A percentile compares a stretch with the other conserved stretches of the same genome.
Evolutionary conservation across 2,888 invertebrate genomes (phyloP).

Genomic region (Trileptium ribeirensis): DNA sequence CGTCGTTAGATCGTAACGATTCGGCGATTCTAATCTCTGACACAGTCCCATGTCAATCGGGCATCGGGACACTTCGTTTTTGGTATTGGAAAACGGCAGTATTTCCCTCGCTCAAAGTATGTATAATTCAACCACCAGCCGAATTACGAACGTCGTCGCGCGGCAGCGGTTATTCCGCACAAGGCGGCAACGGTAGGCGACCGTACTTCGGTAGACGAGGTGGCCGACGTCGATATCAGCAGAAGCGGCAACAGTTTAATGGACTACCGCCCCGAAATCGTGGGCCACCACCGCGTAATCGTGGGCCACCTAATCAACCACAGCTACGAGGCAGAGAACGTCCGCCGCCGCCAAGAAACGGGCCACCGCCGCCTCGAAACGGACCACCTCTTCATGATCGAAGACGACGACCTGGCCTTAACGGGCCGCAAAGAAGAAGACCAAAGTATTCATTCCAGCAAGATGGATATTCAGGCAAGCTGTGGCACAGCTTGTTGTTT

Average conservation of each 20-base stretch:
- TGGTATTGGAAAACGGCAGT: slow-evolving; percentile 46
- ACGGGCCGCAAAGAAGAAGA: too few relatives aligned
- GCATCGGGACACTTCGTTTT: slow-evolving; percentile 42
- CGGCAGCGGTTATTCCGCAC: not conserved
- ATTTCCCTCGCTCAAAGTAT: slow-evolving; percentile 41
- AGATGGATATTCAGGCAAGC: not conserved
- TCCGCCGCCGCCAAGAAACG: not conserved
- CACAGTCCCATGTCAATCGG: slow-evolving; percentile 41
- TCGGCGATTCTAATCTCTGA: slow-evolving; percentile 41
- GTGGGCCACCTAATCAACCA: not conserved
- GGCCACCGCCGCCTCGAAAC: not conserved
- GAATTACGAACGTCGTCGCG: not conserved
- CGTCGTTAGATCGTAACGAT: slow-evolving; percentile 29
- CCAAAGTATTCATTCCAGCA: not conserved
- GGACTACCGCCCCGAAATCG: too few relatives aligned
- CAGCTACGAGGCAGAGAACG: not conserved
- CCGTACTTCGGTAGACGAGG: not conserved
- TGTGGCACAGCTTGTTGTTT: too few relatives aligned
- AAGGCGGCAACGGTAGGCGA: not conserved
- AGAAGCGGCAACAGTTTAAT: not conserved
- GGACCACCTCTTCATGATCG: too few relatives aligned
- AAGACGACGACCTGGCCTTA: too few relatives aligned
- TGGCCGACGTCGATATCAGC: not conserved
- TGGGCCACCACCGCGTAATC: too few relatives aligned
- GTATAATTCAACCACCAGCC: slow-evolving; percentile 42